Conservation (phyloP, 2,113 vertebrate genomes). For the Urocynchramus pylzowi region DNA sequence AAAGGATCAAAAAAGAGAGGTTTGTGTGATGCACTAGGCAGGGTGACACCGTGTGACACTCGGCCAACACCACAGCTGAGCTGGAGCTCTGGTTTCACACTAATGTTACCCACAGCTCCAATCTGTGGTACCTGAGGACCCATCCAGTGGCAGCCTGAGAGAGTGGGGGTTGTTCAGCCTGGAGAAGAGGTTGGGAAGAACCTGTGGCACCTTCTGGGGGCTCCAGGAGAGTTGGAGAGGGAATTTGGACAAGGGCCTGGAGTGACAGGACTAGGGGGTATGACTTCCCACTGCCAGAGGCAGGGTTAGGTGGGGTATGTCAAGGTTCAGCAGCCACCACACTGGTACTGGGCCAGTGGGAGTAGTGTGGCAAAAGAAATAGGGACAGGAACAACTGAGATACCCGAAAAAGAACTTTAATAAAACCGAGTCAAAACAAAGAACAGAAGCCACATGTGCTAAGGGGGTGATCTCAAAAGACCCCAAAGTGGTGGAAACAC, state of each 20-base stretch:
- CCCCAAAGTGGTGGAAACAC: too few relatives aligned
- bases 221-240: background rate
- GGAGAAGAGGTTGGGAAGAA: too few relatives aligned
- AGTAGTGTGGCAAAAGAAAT: too few relatives aligned
- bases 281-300: background rate
- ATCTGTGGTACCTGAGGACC: background rate
- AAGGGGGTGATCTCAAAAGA: too few relatives aligned
- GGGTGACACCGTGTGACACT: background rate
- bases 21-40: accelerated
- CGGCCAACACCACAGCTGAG: accelerated
- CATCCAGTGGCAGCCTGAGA: background rate
- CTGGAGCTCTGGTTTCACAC: background rate
- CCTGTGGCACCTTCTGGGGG: background rate
- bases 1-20: background rate
- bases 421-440: too few relatives aligned
- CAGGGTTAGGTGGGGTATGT: background rate
- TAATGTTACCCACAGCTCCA: background rate
- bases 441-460: too few relatives aligned
- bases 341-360: too few relatives aligned
- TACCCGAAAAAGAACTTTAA: too few relatives aligned
- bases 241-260: background rate
- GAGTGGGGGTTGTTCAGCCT: background rate
- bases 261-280: background rate
- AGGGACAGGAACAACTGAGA: too few relatives aligned
- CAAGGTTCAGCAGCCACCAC: too few relatives aligned